Evolutionary conservation across 2,797 vertebrate genomes (phyloP).

Genomic region (Heterohyrax brucei): DNA sequence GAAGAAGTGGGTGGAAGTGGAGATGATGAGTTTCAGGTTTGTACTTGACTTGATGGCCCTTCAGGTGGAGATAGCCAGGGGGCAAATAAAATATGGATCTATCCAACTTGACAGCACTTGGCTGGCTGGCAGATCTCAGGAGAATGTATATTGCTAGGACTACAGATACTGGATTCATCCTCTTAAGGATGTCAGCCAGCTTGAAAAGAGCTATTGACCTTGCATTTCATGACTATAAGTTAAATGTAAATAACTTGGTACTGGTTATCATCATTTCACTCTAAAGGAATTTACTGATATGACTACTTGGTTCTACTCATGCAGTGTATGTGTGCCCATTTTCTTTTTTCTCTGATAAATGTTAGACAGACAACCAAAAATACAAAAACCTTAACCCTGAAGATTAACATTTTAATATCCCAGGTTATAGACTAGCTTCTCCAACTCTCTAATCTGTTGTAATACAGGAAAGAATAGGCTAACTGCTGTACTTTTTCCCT

Average conservation of each 20-base stretch:
- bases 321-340: background rate
- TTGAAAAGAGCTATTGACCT: background rate
- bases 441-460: constrained; percentile 39
- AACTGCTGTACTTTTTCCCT: constrained; percentile 60
- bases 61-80: background rate
- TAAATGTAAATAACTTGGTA: constrained; percentile 8
- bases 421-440: background rate
- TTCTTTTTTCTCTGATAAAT: background rate
- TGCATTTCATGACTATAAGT: constrained; percentile 35
- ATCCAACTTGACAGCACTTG: no score
- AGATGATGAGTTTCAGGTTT: background rate
- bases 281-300: background rate
- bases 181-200: background rate
- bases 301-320: background rate
- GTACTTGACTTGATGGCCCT: background rate
- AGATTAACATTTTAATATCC: constrained; percentile 21
- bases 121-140: background rate
- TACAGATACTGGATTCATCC: background rate
- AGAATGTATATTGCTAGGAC: background rate
- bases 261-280: background rate
- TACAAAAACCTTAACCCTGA: constrained; percentile 29
- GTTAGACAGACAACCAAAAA: constrained; percentile 54
- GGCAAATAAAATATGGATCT: background rate
- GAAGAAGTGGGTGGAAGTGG: background rate
- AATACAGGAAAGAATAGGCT: background rate